Percentiles rank a stretch among this genome's conserved stretches.
Conservation (phyloP, 2,888 invertebrate species). For the Nemurella pictetii region DNA sequence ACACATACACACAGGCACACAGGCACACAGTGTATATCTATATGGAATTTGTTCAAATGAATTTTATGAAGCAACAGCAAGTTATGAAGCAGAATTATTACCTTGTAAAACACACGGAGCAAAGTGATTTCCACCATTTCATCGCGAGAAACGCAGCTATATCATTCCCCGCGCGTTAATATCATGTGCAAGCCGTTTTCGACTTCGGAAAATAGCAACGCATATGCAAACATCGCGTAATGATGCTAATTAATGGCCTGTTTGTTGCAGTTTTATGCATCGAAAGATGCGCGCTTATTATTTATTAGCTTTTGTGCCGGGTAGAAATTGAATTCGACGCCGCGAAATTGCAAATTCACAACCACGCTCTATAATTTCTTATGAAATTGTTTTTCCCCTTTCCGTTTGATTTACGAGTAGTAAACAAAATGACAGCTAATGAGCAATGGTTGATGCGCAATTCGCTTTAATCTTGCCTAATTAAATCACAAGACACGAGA, state of each 20-base stretch:
- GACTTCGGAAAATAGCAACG: background rate
- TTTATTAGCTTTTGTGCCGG: background rate
- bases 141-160: background rate
- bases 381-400: background rate
- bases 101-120: background rate
- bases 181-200: background rate
- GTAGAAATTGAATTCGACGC: background rate
- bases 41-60: background rate
- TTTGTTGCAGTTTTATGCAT: background rate
- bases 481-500: background rate
- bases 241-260: background rate
- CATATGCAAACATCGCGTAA: background rate
- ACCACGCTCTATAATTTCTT: background rate
- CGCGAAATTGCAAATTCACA: background rate
- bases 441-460: background rate
- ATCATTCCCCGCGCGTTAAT: background rate
- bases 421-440: background rate
- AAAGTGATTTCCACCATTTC: background rate
- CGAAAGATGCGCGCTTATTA: background rate
- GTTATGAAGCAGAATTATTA: background rate
- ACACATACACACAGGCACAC: too few relatives aligned
- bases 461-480: background rate
- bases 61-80: background rate
- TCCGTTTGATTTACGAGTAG: background rate
- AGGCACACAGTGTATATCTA: too few relatives aligned